Conservation (phyloP, 2,797 vertebrate genomes). For the Parauchenoglanis punctatus region DNA sequence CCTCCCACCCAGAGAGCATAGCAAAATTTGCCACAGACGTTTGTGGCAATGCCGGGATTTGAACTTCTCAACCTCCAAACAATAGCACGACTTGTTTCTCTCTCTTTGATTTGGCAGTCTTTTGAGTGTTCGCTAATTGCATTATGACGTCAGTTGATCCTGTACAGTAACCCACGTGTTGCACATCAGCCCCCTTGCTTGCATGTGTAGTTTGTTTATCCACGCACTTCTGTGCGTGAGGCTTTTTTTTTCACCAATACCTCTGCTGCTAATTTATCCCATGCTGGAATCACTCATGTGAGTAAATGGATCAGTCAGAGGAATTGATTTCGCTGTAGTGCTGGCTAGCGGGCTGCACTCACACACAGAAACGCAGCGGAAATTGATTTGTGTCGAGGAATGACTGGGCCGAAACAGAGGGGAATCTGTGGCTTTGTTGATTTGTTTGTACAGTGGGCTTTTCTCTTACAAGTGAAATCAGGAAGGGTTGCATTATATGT, state of each 20-base stretch:
- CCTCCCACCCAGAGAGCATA: not conserved
- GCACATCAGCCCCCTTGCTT: not conserved
- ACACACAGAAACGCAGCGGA: constrained; percentile 54
- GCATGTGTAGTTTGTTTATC: not conserved
- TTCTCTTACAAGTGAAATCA: not conserved
- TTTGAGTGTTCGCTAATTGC: too few species aligned
- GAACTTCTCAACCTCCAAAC: not conserved
- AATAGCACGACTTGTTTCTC: not conserved
- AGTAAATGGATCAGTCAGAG: constrained; percentile 57
- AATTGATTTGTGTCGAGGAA: constrained; percentile 61
- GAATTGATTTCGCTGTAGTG: constrained; percentile 73
- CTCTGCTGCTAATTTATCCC: constrained; percentile 37
- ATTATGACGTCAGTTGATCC: not conserved
- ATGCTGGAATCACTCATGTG: constrained; percentile 55
- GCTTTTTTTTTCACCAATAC: not conserved
- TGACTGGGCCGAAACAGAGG: not conserved
- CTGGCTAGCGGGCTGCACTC: constrained; percentile 54
- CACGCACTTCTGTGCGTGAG: not conserved
- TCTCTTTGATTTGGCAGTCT: not conserved
- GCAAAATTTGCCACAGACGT: not conserved
- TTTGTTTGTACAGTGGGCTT: not conserved
- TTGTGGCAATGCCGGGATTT: not conserved
- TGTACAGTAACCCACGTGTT: not conserved
- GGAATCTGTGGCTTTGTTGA: not conserved
- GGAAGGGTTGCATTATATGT: not conserved